Base-by-base conservation (phyloP, 2,888 invertebrate genomes). In the Odontocerum albicorne region DNA sequence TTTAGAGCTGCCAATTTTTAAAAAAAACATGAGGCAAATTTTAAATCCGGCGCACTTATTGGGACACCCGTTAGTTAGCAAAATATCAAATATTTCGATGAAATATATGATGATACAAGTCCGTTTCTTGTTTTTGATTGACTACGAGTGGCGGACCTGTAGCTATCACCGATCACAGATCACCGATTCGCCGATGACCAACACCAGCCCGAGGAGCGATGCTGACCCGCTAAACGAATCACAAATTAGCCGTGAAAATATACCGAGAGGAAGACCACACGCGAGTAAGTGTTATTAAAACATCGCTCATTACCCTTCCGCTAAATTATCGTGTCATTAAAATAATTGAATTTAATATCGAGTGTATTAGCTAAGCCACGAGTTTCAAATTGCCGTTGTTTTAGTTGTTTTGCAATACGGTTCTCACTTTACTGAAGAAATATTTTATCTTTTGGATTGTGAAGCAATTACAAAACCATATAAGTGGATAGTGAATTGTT, bases 221-320 rank as follows among this genome's bases (percentile, higher is more conserved):
- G 19, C 17, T 33, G 46, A 13, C 31, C 32, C 47, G 47, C 31
- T 8, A 39, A 32, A 54, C n/a, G 40, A 47, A 54, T 54, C 42
- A 46, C 20, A 31, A 54, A 47, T 54, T 40, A 54, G 33, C 40
- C 53, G 47, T 47, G 53, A 54, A 47, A 40, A 42, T 47, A 36
- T 47, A 42, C 7, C 53, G 32, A 12, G 21, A 13, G 40, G 22
- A 33, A 21, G 47, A 54, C 47, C 53, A 46, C 53, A 46, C 35
- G 46, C 47, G 35, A 21, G 10, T 46, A 47, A 19, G 33, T 33
- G 33, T 12, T 50, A 39, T 16, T 15, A 35, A 35, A 35, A 35
- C 21, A 46, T 44, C 19, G 19, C 32, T 8, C 35, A 12, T 35
- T 12, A 44, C 12, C 13, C 44, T 32, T n/a, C 32, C 7, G 31